These are phyloP conservation scores for Oligia latruncula DNA, from an alignment of 2,888 invertebrate genomes.

Conservation along the genomic window DNA sequence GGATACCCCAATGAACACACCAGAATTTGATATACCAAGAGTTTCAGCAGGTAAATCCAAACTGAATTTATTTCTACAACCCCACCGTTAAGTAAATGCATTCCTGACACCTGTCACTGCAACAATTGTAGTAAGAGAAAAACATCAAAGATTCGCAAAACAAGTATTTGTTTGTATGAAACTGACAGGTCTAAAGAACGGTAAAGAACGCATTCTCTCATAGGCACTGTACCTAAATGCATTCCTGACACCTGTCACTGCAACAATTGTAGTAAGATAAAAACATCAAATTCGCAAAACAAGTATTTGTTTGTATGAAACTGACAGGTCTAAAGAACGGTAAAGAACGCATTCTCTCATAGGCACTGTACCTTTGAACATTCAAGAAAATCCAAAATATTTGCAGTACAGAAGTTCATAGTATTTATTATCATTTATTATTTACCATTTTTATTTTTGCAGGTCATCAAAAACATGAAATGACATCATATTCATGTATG, in stretches of 20 bases:
- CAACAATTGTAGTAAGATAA: no score
- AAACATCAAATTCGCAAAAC: neutral
- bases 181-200: neutral
- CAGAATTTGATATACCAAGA: conserved; percentile 88
- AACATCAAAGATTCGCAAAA: neutral
- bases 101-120: no score
- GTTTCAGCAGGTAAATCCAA: conserved; percentile 90
- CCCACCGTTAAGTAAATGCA: no score
- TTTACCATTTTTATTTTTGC: conserved; percentile 62
- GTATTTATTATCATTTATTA: conserved; percentile 7
- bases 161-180: neutral
- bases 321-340: neutral
- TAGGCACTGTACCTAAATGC: no score
- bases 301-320: neutral
- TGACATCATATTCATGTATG: conserved; percentile 92
- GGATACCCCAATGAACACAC: conserved; percentile 88
- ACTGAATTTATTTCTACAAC: no score
- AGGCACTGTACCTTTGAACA: neutral
- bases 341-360: neutral
- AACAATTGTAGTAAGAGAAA: no score
- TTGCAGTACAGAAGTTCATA: neutral
- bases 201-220: neutral
- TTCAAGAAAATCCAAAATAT: neutral
- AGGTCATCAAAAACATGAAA: conserved; percentile 92
- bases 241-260: no score